phyloP scores from a whole-genome alignment of 1,140 invertebrate genomes.

The Parapsyche elsis region DNA sequence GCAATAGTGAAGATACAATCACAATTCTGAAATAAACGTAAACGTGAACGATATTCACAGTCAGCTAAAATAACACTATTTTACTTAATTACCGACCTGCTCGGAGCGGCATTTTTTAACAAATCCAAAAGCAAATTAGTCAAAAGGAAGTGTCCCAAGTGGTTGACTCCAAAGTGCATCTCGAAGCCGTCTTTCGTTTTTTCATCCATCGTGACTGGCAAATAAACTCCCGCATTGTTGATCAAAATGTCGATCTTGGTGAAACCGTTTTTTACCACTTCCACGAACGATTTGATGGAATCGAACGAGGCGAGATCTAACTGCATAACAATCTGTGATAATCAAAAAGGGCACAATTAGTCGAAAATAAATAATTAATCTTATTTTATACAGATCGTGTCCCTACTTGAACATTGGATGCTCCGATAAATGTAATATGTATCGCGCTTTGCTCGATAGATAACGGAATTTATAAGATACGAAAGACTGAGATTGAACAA shows the following conservation, averaged over 20 bases:
- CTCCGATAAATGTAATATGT: no score
- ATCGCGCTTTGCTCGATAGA: no score
- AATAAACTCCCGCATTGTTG: conserved; percentile 80
- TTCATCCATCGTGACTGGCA: conserved; percentile 64
- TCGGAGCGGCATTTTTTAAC: conserved; percentile 70
- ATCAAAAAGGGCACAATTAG: conserved; percentile 32
- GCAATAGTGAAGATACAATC: conserved; percentile 67
- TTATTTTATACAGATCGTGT: no score
- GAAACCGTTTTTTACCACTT: conserved; percentile 70
- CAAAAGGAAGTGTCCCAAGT: conserved; percentile 83
- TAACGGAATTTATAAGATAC: no score
- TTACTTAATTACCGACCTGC: conserved; percentile 57
- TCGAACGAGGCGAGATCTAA: conserved; percentile 74
- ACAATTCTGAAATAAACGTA: conserved; percentile 66
- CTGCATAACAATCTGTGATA: conserved; percentile 70
- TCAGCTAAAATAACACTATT: neutral
- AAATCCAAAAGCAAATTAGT: conserved; percentile 77
- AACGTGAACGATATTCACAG: neutral
- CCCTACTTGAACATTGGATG: no score
- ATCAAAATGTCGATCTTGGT: conserved; percentile 77
- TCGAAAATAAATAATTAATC: conserved; percentile 19
- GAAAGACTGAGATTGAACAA: no score
- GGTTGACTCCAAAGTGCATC: conserved; percentile 77
- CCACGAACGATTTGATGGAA: conserved; percentile 72
- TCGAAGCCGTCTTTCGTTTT: conserved; percentile 80